Evolutionary conservation across 1,140 invertebrate species (phyloP).

Genomic region (Latrodectus geometricus): DNA sequence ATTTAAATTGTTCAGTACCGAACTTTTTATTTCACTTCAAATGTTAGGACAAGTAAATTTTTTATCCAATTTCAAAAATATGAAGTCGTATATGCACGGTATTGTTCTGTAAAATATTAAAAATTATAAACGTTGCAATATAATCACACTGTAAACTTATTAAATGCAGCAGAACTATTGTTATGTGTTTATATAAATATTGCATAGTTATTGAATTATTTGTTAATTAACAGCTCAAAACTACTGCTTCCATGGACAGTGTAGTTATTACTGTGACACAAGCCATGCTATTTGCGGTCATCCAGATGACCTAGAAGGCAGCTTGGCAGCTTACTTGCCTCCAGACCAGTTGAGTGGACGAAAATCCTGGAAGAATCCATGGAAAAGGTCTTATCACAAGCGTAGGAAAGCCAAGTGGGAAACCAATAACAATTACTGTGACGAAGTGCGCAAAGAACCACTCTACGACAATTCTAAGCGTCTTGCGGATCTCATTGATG

Average conservation of each 20-base stretch:
- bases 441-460: conserved; percentile 82
- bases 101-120: too few species aligned
- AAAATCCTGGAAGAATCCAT: conserved; percentile 75
- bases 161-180: too few species aligned
- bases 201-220: background rate
- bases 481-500: conserved; percentile 93
- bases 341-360: conserved; percentile 81
- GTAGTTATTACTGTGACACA: conserved; percentile 99
- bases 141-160: too few species aligned
- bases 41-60: too few species aligned
- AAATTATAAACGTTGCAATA: too few species aligned
- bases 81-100: too few species aligned
- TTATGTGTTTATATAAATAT: too few species aligned
- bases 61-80: too few species aligned
- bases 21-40: too few species aligned
- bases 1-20: too few species aligned
- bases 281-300: conserved; percentile 96
- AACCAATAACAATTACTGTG: conserved; percentile 90
- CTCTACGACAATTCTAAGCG: conserved; percentile 91
- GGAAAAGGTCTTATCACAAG: conserved; percentile 87
- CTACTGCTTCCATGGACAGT: conserved; percentile 76
- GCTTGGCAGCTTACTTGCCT: conserved; percentile 95
- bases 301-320: conserved; percentile 94
- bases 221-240: conserved; percentile 70
- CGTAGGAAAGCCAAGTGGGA: conserved; percentile 97